Base-by-base conservation (phyloP, 2,888 invertebrate species). In the Napeogenes sylphis region DNA sequence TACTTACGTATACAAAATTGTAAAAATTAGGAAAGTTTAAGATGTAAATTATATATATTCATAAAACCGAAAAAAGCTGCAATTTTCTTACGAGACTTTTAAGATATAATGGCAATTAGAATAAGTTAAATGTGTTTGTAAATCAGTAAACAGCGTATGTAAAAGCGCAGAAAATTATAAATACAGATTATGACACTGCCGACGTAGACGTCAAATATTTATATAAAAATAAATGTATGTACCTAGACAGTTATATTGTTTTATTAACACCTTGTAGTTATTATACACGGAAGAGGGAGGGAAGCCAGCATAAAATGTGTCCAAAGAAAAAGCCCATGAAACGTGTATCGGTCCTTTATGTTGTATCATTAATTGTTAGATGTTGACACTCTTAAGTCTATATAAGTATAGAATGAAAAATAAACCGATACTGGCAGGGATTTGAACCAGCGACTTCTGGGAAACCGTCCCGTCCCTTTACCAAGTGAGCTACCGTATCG, bases 181-280 rank as follows among this genome's bases (percentile, higher is more conserved):
- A 45, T 59, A 55, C 14, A 54, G 13, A 14, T 56, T 56, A 53
- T 57, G 65, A 63, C 68, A 71, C 70, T 71, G 71, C 70, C 71
- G 67, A 62, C 63, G 56, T 62, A 62, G 65, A 45, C 62, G 67
- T 70, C 69, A 66, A 68, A 57, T 58, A 63, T 68, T 62, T 68
- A 67, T 65, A 68, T 66, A 56, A 59, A 68, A 71, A 66, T 72
- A 68, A 71, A 71, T 53, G 56, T 64, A 66, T 70, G 62, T 71
- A 69, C 54, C 69, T 72, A 71, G 70, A 61, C 55, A 61, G 12
- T 60, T 46, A 21, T 21, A 45, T 45, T 66, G 53, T 69, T 67
- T 68, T 63, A 62, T 61, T 69, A 61, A 14, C 1, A 47, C 14
- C 13, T 13, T 32, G 33, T 35, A 14, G 2, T 45, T 8, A 13